Evolutionary conservation across 2,797 vertebrate genomes (phyloP).

Genomic region (Sebastes matsubarae): DNA sequence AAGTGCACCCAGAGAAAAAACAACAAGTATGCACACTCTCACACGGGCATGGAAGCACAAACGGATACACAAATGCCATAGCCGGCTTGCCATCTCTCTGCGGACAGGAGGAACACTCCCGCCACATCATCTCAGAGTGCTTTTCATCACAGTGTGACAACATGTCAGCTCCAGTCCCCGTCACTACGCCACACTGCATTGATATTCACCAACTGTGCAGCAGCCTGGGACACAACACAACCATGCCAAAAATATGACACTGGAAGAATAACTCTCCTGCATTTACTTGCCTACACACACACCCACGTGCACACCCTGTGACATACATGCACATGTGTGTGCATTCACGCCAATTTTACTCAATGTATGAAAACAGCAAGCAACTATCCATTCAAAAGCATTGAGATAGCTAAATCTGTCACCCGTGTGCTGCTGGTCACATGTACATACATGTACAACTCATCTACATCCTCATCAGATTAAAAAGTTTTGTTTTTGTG

Average conservation of each 20-base stretch:
- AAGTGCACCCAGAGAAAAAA: slow-evolving; percentile 32
- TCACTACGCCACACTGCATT: slow-evolving; percentile 81
- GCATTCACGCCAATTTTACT: not conserved
- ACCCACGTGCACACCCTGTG: slow-evolving; percentile 9
- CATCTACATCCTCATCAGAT: slow-evolving; percentile 1
- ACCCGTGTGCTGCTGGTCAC: not conserved
- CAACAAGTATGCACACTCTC: slow-evolving; percentile 26
- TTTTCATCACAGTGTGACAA: slow-evolving; percentile 87
- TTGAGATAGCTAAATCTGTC: not conserved
- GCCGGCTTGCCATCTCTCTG: slow-evolving; percentile 76
- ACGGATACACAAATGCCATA: slow-evolving; percentile 69
- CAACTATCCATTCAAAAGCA: not conserved
- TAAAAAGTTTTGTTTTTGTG: not conserved
- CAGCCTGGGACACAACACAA: slow-evolving; percentile 76
- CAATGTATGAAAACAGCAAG: slow-evolving; percentile 5
- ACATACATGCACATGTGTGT: slow-evolving; percentile 19
- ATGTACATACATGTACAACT: not conserved
- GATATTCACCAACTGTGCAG: slow-evolving; percentile 83
- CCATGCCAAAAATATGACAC: slow-evolving; percentile 81
- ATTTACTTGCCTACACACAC: slow-evolving; percentile 57
- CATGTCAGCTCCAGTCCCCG: slow-evolving; percentile 82
- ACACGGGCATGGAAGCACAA: slow-evolving; percentile 58
- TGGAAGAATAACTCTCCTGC: slow-evolving; percentile 72
- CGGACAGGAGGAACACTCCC: slow-evolving; percentile 81
- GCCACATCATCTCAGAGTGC: slow-evolving; percentile 85